Base-by-base conservation (phyloP, 2,113 vertebrate species). In the Entelurus aequoreus region DNA sequence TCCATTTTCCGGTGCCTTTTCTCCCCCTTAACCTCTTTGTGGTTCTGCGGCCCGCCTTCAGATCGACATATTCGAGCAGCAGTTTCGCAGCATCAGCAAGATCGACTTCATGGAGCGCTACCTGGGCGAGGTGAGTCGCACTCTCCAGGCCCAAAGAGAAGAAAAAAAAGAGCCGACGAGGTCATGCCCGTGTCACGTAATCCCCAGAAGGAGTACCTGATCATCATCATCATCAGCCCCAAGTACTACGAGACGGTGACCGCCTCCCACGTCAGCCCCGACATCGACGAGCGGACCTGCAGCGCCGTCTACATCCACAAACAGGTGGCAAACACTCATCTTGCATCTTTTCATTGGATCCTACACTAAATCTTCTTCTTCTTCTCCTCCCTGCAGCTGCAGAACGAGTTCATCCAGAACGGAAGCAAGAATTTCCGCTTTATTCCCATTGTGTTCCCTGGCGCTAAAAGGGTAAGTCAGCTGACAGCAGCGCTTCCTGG, bases 41-140 rank as follows among this genome's bases (percentile, higher is more conserved):
- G 36, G 5, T 16, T 28, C 28, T 28, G 28, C 28, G 28, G 28
- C 28, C 2, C 28, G 54, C 37, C 66, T 79, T 44, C 79, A 92
- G 91, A 92, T 92, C 14, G 91, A 92, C 68, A 84, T 92, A 65
- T 92, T 92, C 0, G 90, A 92, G 71, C 91, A 92, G 69, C 88
- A 92, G 79, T 90, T 90, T 68, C 82, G 86, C 58, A 92, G 91
- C 63, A 92, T 92, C 64, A 92, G 89, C 82, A 92, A 89, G 76
- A 92, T 92, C 4, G 91, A 92, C 78, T 92, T 92, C 78, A 92
- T 92, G 91, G 91, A 92, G 79, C 74, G 88, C 1, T 92, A 90
- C 81, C 90, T 92, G 50, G 90, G 78, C 6, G 90, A 92, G 88
- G 91, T 92, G 66, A 40, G 13, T 35, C 44, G 8, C 10, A 15